Base-by-base conservation (phyloP, 2,888 invertebrate genomes). In the Ellobium chinense region DNA sequence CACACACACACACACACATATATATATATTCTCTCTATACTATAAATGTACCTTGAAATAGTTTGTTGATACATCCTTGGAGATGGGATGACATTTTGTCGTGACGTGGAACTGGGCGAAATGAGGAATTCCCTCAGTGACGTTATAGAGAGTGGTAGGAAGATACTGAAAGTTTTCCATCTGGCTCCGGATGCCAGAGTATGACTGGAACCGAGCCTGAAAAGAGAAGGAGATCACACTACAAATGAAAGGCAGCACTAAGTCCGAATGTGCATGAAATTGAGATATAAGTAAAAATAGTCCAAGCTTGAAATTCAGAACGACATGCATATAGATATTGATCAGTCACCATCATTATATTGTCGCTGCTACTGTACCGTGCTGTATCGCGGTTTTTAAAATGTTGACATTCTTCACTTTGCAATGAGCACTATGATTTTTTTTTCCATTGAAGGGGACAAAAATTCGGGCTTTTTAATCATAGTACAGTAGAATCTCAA, bases 81-180 rank as follows among this genome's bases (percentile, higher is more conserved):
- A 14, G 18, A 70, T 18, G 0, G 85, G 86, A 69, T 89, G 88
- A 68, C 88, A 88, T 34, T 84, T 27, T 37, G 88, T 88, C 14
- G 87, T 79, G 79, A 87, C 88, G 78, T 85, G 85, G 84, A 84
- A 86, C 46, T 85, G 85, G 21, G 84, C 85, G 60, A 82, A 83
- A 60, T 83, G 83, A 0, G 84, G 78, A 2, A 68, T 76, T 4
- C 84, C 87, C 5, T 65, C 37, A 2, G 81, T 66, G 24, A 85
- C 63, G 66, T 86, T 81, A 34, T 83, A 76, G 66, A 90, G 87
- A 1, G 85, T 88, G 21, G 86, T 88, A 2, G 90, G 90, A 4
- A 90, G 84, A 76, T 84, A 89, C 24, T 88, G 87, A 78, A 83
- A 87, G 75, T 89, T 89, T 72, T 90, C 90, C 21, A 78, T 58